These are phyloP conservation scores for Ylistrum balloti DNA, from an alignment of 1,140 invertebrate genomes.

Conservation along the genomic window DNA sequence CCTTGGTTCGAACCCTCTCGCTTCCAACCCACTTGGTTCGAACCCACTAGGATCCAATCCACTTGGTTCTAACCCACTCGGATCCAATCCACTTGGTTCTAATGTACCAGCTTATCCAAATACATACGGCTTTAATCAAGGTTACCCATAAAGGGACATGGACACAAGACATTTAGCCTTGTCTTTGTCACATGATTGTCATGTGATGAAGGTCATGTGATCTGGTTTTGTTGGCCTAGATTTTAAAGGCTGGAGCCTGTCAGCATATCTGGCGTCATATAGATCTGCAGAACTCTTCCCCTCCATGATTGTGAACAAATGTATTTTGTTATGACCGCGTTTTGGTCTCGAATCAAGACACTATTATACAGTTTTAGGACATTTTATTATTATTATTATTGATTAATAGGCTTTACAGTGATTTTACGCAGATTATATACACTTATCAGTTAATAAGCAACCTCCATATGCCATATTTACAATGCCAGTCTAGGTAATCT, in stretches of 20 bases:
- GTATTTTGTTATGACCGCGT: slow-evolving; percentile 9
- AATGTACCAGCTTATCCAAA: slow-evolving; percentile 11
- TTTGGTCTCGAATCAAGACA: slow-evolving; percentile 33
- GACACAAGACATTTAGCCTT: neutral
- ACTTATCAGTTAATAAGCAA: neutral
- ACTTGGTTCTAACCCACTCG: neutral
- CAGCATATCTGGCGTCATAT: slow-evolving; percentile 15
- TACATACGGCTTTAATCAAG: slow-evolving; percentile 1
- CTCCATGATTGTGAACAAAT: slow-evolving; percentile 38
- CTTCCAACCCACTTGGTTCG: neutral
- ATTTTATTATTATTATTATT: slow-evolving; percentile 25
- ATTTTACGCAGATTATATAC: slow-evolving; percentile 29
- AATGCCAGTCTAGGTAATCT: neutral
- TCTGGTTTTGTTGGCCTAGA: neutral
- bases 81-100: neutral
- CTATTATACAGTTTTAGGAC: slow-evolving; percentile 19
- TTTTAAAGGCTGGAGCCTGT: neutral
- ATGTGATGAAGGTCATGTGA: neutral
- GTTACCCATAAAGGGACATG: neutral
- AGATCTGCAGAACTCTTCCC: slow-evolving; percentile 37
- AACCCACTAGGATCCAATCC: neutral
- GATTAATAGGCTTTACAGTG: slow-evolving; percentile 26
- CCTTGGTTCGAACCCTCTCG: slow-evolving; percentile 10
- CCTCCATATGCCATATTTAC: slow-evolving; percentile 28
- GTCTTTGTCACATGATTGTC: neutral